These are phyloP conservation scores for Platyrinchus mystaceus DNA, from an alignment of 2,797 vertebrate species.

Conservation along the genomic window DNA sequence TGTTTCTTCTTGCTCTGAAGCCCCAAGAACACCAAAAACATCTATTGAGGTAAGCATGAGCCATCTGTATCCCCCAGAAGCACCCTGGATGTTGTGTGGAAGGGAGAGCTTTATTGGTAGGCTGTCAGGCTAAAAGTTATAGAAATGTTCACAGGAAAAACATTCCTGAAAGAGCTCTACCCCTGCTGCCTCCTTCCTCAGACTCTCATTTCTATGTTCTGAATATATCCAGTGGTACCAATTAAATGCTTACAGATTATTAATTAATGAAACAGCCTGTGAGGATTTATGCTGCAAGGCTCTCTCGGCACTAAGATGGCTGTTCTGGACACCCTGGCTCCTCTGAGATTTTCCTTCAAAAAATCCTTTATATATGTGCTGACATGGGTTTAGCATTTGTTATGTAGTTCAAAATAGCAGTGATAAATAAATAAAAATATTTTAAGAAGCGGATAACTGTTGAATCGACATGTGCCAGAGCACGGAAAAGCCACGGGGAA, in stretches of 20 bases:
- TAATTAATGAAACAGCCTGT: conserved; percentile 30
- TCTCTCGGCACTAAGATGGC: neutral
- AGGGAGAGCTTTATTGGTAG: neutral
- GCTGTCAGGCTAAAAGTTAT: neutral
- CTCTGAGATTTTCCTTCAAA: neutral
- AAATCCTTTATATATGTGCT: neutral
- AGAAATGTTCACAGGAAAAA: neutral
- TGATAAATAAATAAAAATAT: conserved; percentile 3
- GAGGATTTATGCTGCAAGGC: conserved; percentile 1
- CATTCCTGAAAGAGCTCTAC: neutral
- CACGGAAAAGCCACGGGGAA: neutral
- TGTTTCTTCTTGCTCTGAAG: neutral
- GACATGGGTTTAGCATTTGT: neutral
- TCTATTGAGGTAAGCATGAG: neutral
- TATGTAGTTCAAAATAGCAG: neutral
- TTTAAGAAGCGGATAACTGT: neutral
- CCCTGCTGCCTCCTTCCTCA: neutral
- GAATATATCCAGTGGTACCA: conserved; percentile 23
- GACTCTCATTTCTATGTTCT: neutral
- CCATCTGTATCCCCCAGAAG: neutral
- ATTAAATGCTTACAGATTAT: conserved; percentile 40
- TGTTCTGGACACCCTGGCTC: neutral
- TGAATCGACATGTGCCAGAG: neutral
- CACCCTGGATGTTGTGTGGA: neutral
- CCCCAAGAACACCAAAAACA: neutral